Percentiles rank a stretch among this genome's conserved stretches.
Evolutionary conservation across 2,888 invertebrate genomes (phyloP).

Genomic region (Hydroisotoma schaefferi): DNA sequence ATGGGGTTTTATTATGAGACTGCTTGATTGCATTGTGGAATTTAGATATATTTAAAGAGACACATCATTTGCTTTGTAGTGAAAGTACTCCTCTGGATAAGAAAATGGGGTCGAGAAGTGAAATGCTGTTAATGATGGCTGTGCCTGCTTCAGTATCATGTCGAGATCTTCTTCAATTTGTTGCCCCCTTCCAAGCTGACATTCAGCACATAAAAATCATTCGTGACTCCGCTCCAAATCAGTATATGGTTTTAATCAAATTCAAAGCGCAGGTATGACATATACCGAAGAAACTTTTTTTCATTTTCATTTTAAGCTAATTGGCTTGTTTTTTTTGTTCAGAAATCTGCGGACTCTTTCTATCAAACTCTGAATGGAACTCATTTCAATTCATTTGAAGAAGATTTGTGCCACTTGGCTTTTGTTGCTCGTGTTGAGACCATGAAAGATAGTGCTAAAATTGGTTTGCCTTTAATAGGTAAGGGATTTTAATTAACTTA

Average conservation of each 20-base stretch:
- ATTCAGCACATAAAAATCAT: constrained; percentile 89
- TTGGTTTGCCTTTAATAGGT: constrained; percentile 56
- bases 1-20: constrained; percentile 50
- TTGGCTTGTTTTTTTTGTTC: constrained; percentile 41
- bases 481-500: constrained; percentile 3
- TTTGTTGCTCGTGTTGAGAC: constrained; percentile 93
- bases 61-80: constrained; percentile 60
- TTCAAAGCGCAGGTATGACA: constrained; percentile 59
- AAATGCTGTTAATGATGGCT: constrained; percentile 80
- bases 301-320: not conserved
- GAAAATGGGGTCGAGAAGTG: constrained; percentile 66
- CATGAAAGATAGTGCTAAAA: constrained; percentile 65
- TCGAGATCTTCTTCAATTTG: constrained; percentile 87
- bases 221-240: constrained; percentile 80
- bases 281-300: not conserved
- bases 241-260: constrained; percentile 95
- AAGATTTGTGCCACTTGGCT: constrained; percentile 85
- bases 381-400: constrained; percentile 89
- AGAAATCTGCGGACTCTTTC: constrained; percentile 83
- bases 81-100: constrained; percentile 66
- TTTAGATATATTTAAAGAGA: not conserved
- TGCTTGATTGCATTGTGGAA: not conserved
- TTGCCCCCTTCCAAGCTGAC: constrained; percentile 84
- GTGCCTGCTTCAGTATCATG: constrained; percentile 89
- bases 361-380: constrained; percentile 88